Percentiles rank a stretch among this genome's conserved stretches.
Evolutionary conservation across 1,140 invertebrate species (phyloP).

Genomic region (Conopomorpha cramerella): DNA sequence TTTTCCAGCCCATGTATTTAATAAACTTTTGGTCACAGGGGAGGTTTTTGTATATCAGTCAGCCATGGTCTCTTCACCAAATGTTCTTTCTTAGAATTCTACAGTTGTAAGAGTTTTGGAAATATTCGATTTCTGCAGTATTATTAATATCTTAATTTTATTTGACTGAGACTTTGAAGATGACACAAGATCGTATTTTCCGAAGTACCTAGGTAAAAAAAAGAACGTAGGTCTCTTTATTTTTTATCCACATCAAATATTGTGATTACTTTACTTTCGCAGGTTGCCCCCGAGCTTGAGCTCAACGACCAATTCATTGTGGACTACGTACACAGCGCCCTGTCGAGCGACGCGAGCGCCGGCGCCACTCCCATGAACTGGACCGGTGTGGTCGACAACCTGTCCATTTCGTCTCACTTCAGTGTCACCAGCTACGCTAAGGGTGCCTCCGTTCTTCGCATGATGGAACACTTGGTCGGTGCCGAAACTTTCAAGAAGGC

Average conservation of each 20-base stretch:
- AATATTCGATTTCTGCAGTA: no score
- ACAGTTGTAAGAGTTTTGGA: no score
- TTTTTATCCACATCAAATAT: not conserved
- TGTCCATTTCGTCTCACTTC: slow-evolving; percentile 65
- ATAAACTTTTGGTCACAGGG: no score
- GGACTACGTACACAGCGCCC: slow-evolving; percentile 67
- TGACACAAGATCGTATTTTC: no score
- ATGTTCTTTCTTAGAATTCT: no score
- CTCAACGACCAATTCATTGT: slow-evolving; percentile 65
- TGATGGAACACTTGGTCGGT: slow-evolving; percentile 78
- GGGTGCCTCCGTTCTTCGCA: slow-evolving; percentile 70
- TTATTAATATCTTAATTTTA: no score
- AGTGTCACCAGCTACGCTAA: slow-evolving; percentile 76
- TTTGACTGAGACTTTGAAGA: no score
- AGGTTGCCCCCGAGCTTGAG: slow-evolving; percentile 53
- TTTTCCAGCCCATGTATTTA: no score
- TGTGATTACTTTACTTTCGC: slow-evolving; percentile 5
- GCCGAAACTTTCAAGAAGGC: slow-evolving; percentile 65
- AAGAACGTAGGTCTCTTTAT: no score
- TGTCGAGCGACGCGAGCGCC: slow-evolving; percentile 66
- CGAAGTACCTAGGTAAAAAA: not conserved
- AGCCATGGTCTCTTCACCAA: no score
- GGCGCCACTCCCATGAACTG: slow-evolving; percentile 66
- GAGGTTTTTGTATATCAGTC: no score
- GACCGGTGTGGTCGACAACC: slow-evolving; percentile 26